These are phyloP conservation scores for Schlechtendalia chinensis DNA, from an alignment of 1,140 invertebrate species.

Conservation along the genomic window DNA sequence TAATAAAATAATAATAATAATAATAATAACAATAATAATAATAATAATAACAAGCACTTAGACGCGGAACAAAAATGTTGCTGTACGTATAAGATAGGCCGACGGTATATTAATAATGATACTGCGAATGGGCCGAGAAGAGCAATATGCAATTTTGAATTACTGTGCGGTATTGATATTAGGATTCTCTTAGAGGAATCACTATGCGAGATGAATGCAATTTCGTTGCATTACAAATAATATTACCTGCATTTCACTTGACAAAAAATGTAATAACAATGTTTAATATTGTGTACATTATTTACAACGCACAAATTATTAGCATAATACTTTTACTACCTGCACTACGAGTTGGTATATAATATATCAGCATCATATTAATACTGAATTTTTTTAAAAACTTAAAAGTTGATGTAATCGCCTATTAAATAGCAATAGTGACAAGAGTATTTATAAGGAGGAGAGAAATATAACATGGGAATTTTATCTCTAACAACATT, in stretches of 20 bases:
- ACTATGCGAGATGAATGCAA: not conserved
- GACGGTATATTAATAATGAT: conserved; percentile 8
- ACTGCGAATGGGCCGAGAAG: not conserved
- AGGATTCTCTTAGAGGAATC: not conserved
- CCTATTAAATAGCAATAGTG: too few species aligned
- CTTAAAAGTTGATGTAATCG: too few species aligned
- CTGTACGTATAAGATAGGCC: not conserved
- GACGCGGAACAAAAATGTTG: not conserved
- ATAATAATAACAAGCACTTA: not conserved
- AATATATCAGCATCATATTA: too few species aligned
- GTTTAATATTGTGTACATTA: not conserved
- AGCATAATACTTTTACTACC: too few species aligned
- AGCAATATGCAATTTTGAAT: not conserved
- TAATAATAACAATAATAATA: not conserved
- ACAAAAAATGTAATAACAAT: not conserved
- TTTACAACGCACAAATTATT: too few species aligned
- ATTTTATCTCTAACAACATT: too few species aligned
- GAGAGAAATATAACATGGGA: too few species aligned
- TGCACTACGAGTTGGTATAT: too few species aligned
- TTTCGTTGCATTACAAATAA: not conserved
- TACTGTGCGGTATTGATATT: not conserved
- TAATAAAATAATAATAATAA: too few species aligned
- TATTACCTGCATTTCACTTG: not conserved
- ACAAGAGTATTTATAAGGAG: too few species aligned
- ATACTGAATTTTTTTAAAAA: too few species aligned